Percentiles rank a stretch among this genome's conserved stretches.
Evolutionary conservation across 2,888 invertebrate genomes (phyloP).

Genomic region (Drosophila acutilabella): DNA sequence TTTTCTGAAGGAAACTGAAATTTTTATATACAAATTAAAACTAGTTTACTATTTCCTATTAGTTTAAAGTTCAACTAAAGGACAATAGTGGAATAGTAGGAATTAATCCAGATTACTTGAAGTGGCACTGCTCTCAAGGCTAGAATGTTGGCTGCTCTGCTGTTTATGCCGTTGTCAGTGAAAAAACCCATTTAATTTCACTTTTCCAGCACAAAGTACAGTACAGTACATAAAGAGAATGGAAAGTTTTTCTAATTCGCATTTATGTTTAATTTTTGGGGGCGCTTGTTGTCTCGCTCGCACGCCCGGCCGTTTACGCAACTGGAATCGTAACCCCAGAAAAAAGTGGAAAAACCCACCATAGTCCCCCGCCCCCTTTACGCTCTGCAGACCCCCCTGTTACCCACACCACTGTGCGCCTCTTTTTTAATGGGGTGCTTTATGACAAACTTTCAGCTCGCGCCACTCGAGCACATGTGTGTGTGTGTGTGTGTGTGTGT

Average conservation of each 20-base stretch:
- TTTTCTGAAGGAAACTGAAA: no score
- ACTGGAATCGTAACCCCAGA: conserved; percentile 31
- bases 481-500: conserved; percentile 5
- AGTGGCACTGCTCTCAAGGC: no score
- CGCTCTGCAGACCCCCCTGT: neutral
- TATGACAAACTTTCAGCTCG: conserved; percentile 81
- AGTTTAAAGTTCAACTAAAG: no score
- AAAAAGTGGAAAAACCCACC: conserved; percentile 2
- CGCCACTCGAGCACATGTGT: conserved; percentile 65
- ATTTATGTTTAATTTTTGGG: conserved; percentile 78
- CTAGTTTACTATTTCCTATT: no score
- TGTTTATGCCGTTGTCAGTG: neutral
- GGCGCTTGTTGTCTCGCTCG: conserved; percentile 19
- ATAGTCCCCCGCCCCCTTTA: neutral
- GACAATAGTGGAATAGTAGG: no score
- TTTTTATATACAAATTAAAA: no score
- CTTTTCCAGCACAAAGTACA: neutral
- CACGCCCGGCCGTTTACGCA: conserved; percentile 3
- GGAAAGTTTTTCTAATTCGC: conserved; percentile 79
- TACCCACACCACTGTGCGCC: conserved; percentile 36
- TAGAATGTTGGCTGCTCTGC: neutral
- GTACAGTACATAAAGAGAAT: conserved; percentile 7
- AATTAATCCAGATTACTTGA: neutral
- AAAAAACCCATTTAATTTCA: conserved; percentile 12
- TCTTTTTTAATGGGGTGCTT: conserved; percentile 82